Base-by-base conservation (phyloP, 2,888 invertebrate species). In the Cepaea hortensis region DNA sequence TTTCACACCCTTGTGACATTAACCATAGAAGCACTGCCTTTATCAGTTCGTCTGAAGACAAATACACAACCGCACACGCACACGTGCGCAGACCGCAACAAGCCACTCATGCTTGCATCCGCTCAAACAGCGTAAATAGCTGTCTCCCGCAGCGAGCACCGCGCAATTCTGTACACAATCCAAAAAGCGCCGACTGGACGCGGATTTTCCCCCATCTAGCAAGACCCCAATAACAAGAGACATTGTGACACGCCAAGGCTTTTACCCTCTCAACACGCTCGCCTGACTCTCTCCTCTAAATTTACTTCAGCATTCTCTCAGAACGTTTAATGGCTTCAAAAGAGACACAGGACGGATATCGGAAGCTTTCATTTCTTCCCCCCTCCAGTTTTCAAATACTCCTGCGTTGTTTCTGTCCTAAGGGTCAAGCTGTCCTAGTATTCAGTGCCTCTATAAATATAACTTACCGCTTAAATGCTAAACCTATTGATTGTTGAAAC, bases 191-290 rank as follows among this genome's bases (percentile, higher is more conserved):
- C 75, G 18, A 75, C 48, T 48, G 50, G 75, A 46, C 75, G 75
- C 75, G 23, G 18, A 50, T 75, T 75, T 50, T 3, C 75, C 50
- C 48, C 50, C 46, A 50, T 50, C 50, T 50, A 46, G 50, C 46
- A 48, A 48, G 75, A 75, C 75, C 75, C 75, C 75, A 75, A 75
- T 75, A 75, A 75, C 55, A 75, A 13, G 75, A 75, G 75, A 75
- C 50, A 50, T 46, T 48, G 75, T 75, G 50, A 75, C 75, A 75
- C 48, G 75, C 48, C 50, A 20, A 75, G 75, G 75, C 75, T 75
- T 75, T 75, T 75, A 75, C 46, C 75, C 75, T 50, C 48, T 75
- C 48, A 48, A 75, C 75, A 75, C 75, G 75, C 75, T 50, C 48
- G 48, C 48, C 46, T 75, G 75, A 75, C 48, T 75, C 48, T 13